Percentiles rank a stretch among this genome's conserved stretches.
Conservation (phyloP, 2,797 vertebrate genomes). For the Chloroceryle amazona region DNA sequence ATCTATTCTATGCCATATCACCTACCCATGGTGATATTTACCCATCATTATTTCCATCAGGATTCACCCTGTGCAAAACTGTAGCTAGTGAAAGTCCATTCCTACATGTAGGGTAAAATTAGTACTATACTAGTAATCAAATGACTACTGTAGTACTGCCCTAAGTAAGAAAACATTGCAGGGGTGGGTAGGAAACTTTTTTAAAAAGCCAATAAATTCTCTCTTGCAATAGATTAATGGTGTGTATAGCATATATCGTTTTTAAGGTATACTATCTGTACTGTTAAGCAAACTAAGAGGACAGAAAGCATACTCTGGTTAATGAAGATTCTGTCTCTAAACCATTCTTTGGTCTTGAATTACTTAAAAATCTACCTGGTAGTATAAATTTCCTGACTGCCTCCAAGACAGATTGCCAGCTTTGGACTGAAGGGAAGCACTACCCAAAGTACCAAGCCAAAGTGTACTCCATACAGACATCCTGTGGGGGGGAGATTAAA, state of each 20-base stretch:
- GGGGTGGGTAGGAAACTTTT: neutral
- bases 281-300: neutral
- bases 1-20: neutral
- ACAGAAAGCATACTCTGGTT: neutral
- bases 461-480: neutral
- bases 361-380: neutral
- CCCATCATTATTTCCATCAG: neutral
- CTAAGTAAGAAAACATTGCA: neutral
- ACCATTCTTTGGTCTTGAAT: neutral
- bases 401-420: neutral
- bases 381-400: neutral
- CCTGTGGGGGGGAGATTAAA: neutral
- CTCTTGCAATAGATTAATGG: neutral
- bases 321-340: neutral
- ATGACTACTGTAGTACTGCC: neutral
- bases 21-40: neutral
- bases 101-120: neutral
- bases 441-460: neutral
- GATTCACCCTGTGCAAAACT: neutral
- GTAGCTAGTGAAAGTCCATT: neutral
- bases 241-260: accelerated
- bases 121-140: neutral
- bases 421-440: neutral
- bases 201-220: neutral
- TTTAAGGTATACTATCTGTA: neutral